Conservation (phyloP, 2,113 vertebrate genomes). For the Saccopteryx bilineata region DNA sequence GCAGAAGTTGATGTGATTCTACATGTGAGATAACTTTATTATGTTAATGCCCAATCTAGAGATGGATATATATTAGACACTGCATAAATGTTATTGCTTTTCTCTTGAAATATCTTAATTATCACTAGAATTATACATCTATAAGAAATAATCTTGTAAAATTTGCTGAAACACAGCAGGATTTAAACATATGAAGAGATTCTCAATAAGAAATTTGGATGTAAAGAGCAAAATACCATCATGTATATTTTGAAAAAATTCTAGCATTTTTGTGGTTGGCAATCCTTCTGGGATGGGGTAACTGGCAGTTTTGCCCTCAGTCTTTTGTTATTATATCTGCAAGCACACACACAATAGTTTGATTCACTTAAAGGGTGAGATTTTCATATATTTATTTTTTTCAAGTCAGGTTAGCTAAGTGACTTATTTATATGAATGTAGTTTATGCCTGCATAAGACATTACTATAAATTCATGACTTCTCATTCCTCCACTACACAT, state of each 20-base stretch:
- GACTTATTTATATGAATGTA: background rate
- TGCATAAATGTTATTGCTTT: background rate
- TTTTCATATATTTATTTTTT: background rate
- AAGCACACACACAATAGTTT: background rate
- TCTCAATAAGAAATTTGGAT: background rate
- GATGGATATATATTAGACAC: background rate
- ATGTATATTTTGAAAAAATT: conserved; percentile 8
- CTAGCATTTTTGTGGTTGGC: background rate
- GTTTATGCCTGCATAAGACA: background rate
- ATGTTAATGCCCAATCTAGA: background rate
- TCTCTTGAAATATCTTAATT: conserved; percentile 29
- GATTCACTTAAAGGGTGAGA: conserved; percentile 2
- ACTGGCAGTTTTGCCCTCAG: background rate
- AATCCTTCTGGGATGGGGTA: background rate
- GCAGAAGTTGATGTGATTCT: background rate
- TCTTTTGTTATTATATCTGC: background rate
- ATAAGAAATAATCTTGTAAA: background rate
- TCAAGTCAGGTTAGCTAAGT: conserved; percentile 49
- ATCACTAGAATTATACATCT: background rate
- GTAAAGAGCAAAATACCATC: conserved; percentile 12
- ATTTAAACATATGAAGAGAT: background rate
- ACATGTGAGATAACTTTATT: background rate
- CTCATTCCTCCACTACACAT: background rate
- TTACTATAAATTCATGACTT: conserved; percentile 51
- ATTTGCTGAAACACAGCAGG: background rate